These are phyloP conservation scores for Tachysurus vachellii DNA, from an alignment of 2,113 vertebrate genomes.

Conservation along the genomic window DNA sequence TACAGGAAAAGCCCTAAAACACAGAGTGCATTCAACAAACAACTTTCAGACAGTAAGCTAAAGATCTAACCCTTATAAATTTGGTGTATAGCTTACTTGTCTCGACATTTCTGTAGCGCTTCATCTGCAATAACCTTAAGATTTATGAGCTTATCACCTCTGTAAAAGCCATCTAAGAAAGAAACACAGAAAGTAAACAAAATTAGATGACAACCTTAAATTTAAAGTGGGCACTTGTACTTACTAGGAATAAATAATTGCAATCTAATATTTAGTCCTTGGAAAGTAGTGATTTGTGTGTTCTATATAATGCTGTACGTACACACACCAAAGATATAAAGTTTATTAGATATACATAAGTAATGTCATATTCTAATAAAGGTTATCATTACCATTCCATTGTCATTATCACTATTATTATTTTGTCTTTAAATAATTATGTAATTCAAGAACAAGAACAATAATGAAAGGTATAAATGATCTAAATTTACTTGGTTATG, in stretches of 20 bases:
- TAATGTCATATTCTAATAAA: no score
- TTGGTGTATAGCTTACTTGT: conserved; percentile 79
- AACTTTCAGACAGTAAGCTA: neutral
- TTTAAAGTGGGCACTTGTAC: neutral
- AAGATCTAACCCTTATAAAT: neutral
- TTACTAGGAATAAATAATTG: neutral
- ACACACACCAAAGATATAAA: no score
- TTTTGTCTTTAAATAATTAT: no score
- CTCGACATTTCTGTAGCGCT: conserved; percentile 85
- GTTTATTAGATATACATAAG: no score
- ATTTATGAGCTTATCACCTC: conserved; percentile 94
- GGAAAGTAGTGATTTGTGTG: neutral
- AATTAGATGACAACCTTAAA: neutral
- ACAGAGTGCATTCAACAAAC: neutral
- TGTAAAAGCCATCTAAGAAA: conserved; percentile 89
- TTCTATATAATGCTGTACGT: neutral
- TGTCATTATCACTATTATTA: no score
- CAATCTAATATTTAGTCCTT: neutral
- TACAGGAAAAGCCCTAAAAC: conserved; percentile 76
- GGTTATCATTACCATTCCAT: no score
- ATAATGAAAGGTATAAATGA: no score
- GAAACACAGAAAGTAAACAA: neutral
- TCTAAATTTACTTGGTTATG: no score
- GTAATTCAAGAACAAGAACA: no score
- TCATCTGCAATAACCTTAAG: conserved; percentile 92